Evolutionary conservation across 2,888 invertebrate species (phyloP).

Genomic region (Molorchus minor): DNA sequence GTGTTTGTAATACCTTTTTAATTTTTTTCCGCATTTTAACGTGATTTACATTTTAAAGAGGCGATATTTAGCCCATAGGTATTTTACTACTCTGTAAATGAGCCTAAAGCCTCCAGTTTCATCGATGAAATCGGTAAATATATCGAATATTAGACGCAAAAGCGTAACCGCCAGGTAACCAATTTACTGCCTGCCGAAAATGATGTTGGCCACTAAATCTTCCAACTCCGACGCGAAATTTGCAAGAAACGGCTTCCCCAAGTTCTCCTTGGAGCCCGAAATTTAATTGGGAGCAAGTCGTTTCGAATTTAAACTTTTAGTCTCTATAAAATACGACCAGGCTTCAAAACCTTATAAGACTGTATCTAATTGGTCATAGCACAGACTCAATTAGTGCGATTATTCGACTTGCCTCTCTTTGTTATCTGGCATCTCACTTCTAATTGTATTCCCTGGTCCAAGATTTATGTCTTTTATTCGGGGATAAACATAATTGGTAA

Average conservation of each 20-base stretch:
- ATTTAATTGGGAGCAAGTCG: conserved; percentile 51
- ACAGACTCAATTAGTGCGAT: conserved; percentile 54
- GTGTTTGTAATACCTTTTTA: too few relatives aligned
- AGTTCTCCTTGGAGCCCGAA: conserved; percentile 41
- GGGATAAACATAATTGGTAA: conserved; percentile 21
- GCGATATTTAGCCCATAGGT: too few relatives aligned
- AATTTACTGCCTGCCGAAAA: too few relatives aligned
- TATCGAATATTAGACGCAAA: too few relatives aligned
- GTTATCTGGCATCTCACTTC: conserved; percentile 24
- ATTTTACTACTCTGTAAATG: too few relatives aligned
- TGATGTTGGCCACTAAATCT: conserved; percentile 8
- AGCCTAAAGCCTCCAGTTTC: too few relatives aligned
- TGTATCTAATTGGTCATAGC: conserved; percentile 54
- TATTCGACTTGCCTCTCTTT: conserved; percentile 41
- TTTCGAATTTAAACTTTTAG: conserved; percentile 53
- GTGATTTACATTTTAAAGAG: too few relatives aligned
- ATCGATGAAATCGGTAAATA: too few relatives aligned
- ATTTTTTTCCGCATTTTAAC: too few relatives aligned
- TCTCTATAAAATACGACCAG: conserved; percentile 49
- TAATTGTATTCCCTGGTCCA: conserved; percentile 10
- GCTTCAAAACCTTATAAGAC: conserved; percentile 51
- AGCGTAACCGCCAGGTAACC: too few relatives aligned
- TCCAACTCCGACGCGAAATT: conserved; percentile 4
- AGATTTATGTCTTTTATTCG: conserved; percentile 17
- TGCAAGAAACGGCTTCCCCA: conserved; percentile 17